Evolutionary conservation across 2,797 vertebrate species (phyloP).

Genomic region (Dendrocincla fuliginosa): DNA sequence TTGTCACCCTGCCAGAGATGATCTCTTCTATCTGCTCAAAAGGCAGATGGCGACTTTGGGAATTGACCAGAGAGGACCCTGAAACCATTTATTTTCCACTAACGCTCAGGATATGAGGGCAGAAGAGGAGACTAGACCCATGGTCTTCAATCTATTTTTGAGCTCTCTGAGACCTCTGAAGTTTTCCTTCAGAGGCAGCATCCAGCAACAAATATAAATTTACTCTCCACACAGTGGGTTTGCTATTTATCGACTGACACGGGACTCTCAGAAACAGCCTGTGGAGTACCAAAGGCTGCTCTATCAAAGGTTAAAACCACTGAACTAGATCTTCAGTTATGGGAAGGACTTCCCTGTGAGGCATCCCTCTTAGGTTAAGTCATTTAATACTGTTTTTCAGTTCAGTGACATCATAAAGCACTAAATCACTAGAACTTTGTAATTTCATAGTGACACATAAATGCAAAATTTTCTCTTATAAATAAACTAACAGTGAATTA

Average conservation of each 20-base stretch:
- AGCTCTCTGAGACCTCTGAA: neutral
- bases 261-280: neutral
- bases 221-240: neutral
- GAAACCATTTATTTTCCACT: too few relatives aligned
- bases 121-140: neutral
- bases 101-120: rapidly evolving
- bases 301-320: neutral
- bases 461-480: neutral
- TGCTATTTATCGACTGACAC: neutral
- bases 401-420: neutral
- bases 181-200: neutral
- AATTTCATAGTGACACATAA: neutral
- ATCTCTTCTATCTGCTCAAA: too few relatives aligned
- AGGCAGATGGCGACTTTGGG: too few relatives aligned
- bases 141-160: neutral
- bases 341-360: neutral
- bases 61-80: too few relatives aligned
- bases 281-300: neutral
- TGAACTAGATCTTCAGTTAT: neutral
- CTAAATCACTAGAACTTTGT: neutral
- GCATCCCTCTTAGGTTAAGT: neutral
- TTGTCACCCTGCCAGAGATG: too few relatives aligned
- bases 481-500: neutral
- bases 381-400: neutral
- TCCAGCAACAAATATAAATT: neutral